Conservation (phyloP, 1,140 invertebrate genomes). For the Formica exsecta region DNA sequence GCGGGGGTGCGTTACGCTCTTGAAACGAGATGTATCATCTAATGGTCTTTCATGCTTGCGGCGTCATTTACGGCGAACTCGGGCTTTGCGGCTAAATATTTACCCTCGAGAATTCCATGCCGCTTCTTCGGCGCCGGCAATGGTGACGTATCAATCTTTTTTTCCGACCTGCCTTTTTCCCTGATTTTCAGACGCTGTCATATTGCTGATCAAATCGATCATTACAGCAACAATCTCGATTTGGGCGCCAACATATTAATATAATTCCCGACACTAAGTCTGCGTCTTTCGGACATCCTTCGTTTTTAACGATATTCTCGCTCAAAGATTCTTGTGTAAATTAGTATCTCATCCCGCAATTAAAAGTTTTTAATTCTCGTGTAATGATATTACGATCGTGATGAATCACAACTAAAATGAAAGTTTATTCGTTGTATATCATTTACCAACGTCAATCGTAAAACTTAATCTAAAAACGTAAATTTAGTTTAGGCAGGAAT, state of each 20-base stretch:
- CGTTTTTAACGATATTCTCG: not conserved
- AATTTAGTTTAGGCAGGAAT: not conserved
- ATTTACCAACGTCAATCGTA: not conserved
- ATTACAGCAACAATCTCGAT: constrained; percentile 13
- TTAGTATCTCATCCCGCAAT: not conserved
- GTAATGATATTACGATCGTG: not conserved
- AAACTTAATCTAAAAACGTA: not conserved
- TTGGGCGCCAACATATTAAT: constrained; percentile 5
- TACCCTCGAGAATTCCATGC: constrained; percentile 17
- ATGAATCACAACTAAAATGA: constrained; percentile 1
- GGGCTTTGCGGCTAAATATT: constrained; percentile 66
- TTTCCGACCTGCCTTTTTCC: constrained; percentile 30
- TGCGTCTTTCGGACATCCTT: not conserved
- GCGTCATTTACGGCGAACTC: constrained; percentile 56
- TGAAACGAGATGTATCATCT: constrained; percentile 62
- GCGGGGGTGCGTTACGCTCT: constrained; percentile 36
- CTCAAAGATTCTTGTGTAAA: not conserved
- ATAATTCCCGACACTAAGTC: not conserved
- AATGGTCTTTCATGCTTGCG: constrained; percentile 67
- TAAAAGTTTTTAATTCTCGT: not conserved
- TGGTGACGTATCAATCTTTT: not conserved
- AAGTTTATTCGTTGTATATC: not conserved
- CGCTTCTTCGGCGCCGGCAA: constrained; percentile 20
- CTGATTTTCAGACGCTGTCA: constrained; percentile 8
- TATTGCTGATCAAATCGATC: constrained; percentile 10